Evolutionary conservation across 2,888 invertebrate genomes (phyloP).

Genomic region (Oscheius sp.): DNA sequence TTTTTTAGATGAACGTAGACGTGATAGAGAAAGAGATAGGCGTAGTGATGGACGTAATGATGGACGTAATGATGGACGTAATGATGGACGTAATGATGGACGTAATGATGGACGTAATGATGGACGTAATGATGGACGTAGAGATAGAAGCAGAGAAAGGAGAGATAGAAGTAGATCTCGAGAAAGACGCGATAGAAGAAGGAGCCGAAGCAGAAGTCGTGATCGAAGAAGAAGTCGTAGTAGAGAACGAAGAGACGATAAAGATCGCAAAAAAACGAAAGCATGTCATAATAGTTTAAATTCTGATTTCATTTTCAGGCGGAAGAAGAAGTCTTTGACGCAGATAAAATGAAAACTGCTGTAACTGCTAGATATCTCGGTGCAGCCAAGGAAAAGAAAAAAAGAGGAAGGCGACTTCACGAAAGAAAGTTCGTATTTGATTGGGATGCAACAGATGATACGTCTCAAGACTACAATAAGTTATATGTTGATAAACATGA

Average conservation of each 20-base stretch:
- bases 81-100: conserved; percentile 45
- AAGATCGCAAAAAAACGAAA: conserved; percentile 26
- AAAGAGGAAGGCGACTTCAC: conserved; percentile 86
- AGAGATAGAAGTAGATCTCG: conserved; percentile 38
- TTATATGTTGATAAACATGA: conserved; percentile 95
- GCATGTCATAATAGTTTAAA: background rate
- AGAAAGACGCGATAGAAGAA: conserved; percentile 63
- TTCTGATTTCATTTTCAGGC: background rate
- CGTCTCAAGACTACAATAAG: conserved; percentile 93
- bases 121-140: conserved; percentile 35
- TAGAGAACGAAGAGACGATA: conserved; percentile 35
- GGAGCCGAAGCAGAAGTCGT: conserved; percentile 36
- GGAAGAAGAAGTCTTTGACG: conserved; percentile 44
- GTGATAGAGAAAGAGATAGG: conserved; percentile 51
- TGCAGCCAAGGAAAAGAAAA: conserved; percentile 72
- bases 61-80: conserved; percentile 48
- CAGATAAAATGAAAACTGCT: conserved; percentile 60
- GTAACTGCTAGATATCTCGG: conserved; percentile 64
- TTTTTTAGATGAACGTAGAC: conserved; percentile 39
- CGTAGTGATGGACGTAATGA: conserved; percentile 38
- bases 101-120: conserved; percentile 39
- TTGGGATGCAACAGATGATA: conserved; percentile 99
- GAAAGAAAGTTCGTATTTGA: conserved; percentile 99
- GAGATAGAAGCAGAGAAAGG: conserved; percentile 56
- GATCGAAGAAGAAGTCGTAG: conserved; percentile 35